Conservation (phyloP, 2,888 invertebrate genomes). For the Drosophila mettleri region DNA sequence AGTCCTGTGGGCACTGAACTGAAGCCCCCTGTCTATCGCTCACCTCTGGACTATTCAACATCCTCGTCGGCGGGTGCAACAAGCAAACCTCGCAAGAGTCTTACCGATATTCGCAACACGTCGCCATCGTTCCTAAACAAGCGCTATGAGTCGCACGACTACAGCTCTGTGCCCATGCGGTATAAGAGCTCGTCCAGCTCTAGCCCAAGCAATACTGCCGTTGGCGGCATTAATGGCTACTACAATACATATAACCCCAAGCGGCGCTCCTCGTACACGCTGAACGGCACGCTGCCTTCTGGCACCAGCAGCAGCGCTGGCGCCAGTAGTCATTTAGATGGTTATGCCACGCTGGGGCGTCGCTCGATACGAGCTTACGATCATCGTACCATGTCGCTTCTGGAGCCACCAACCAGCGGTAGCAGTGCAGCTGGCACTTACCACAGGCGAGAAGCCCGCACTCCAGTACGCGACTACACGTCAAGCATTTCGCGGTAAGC, state of each 20-base stretch:
- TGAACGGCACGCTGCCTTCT: slow-evolving; percentile 73
- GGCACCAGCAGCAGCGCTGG: slow-evolving; percentile 50
- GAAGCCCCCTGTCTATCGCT: slow-evolving; percentile 82
- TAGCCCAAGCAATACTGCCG: slow-evolving; percentile 73
- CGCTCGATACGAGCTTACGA: slow-evolving; percentile 83
- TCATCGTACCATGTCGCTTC: slow-evolving; percentile 83
- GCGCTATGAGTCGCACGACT: slow-evolving; percentile 79
- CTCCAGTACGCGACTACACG: slow-evolving; percentile 78
- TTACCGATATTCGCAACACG: slow-evolving; percentile 80
- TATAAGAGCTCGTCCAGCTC: slow-evolving; percentile 75
- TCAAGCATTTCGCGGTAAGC: slow-evolving; percentile 80
- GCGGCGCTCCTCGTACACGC: slow-evolving; percentile 83
- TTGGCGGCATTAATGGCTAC: slow-evolving; percentile 64
- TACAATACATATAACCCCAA: slow-evolving; percentile 84
- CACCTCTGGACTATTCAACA: slow-evolving; percentile 70
- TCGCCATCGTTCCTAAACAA: slow-evolving; percentile 81
- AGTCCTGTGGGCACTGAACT: slow-evolving; percentile 83
- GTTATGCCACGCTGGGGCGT: slow-evolving; percentile 84
- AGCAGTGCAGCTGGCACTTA: slow-evolving; percentile 56
- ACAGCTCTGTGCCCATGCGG: slow-evolving; percentile 71
- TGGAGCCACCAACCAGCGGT: slow-evolving; percentile 76
- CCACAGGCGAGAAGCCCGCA: slow-evolving; percentile 79
- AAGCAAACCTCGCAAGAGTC: slow-evolving; percentile 81
- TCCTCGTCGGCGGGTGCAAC: slow-evolving; percentile 47
- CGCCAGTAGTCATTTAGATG: slow-evolving; percentile 74